These are phyloP conservation scores for Grantiella picta DNA, from an alignment of 2,113 vertebrate genomes.

Conservation along the genomic window DNA sequence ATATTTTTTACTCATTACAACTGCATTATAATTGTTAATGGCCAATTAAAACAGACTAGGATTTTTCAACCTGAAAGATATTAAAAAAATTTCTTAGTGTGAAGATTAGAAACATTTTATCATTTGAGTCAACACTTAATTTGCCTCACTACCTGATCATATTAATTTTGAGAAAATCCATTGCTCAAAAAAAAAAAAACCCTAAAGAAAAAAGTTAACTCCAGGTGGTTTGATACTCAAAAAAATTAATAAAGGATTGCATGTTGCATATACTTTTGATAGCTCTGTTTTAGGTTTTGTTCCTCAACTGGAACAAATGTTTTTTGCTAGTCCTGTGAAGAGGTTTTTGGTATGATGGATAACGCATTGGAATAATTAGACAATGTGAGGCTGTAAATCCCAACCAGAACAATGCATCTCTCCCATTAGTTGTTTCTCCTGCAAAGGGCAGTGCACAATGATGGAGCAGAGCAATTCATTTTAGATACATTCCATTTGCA, in stretches of 20 bases:
- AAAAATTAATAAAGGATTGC: neutral
- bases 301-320: neutral
- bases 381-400: constrained; percentile 43
- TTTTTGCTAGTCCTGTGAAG: constrained; percentile 6
- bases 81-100: neutral
- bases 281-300: neutral
- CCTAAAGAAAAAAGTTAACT: neutral
- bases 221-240: neutral
- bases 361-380: constrained; percentile 61
- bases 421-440: constrained; percentile 42
- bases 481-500: constrained; percentile 48
- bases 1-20: constrained; percentile 5
- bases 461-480: constrained; percentile 53
- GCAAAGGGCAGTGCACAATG: constrained; percentile 32
- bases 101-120: neutral
- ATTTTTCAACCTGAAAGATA: neutral
- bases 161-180: neutral
- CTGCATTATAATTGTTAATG: neutral
- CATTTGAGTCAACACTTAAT: neutral
- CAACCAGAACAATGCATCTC: constrained; percentile 35
- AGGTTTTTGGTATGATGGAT: constrained; percentile 49
- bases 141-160: neutral
- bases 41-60: constrained; percentile 7
- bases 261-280: neutral
- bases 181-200: neutral